Evolutionary conservation across 2,113 vertebrate species (phyloP).

Genomic region (Plecturocebus donacophilus): DNA sequence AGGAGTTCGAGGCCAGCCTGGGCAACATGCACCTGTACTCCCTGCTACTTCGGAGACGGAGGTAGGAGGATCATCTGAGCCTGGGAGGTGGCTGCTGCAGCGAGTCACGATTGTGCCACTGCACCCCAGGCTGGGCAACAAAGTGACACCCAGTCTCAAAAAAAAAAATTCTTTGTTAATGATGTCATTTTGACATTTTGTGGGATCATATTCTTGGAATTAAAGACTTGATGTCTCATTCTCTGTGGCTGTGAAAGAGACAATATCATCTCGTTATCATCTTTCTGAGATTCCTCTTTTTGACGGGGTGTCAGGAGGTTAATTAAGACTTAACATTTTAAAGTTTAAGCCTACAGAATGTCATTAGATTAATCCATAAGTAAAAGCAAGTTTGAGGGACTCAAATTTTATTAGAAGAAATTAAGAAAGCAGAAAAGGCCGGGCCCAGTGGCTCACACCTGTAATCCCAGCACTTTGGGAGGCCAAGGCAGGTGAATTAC

Average conservation of each 20-base stretch:
- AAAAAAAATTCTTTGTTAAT: neutral
- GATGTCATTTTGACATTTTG: neutral
- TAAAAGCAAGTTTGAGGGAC: neutral
- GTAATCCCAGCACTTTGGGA: too few relatives aligned
- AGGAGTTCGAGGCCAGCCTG: too few relatives aligned
- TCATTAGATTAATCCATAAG: neutral
- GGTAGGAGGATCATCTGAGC: too few relatives aligned
- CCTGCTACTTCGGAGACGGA: too few relatives aligned
- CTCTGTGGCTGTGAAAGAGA: neutral
- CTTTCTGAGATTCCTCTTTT: neutral
- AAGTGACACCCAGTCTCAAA: too few relatives aligned
- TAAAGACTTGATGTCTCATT: neutral
- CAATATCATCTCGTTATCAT: neutral
- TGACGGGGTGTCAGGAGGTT: neutral
- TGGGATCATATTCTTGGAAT: neutral
- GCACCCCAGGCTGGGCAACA: too few relatives aligned
- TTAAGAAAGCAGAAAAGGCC: neutral
- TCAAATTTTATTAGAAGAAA: slow-evolving; percentile 36
- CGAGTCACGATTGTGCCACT: too few relatives aligned
- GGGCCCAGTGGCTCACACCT: too few relatives aligned
- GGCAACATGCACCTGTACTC: too few relatives aligned
- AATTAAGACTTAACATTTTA: neutral
- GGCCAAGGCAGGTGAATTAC: too few relatives aligned
- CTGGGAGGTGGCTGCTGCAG: too few relatives aligned
- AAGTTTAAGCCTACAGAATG: neutral